phyloP scores from a whole-genome alignment of 2,888 invertebrate genomes.

The Cryptocephalus moraei region DNA sequence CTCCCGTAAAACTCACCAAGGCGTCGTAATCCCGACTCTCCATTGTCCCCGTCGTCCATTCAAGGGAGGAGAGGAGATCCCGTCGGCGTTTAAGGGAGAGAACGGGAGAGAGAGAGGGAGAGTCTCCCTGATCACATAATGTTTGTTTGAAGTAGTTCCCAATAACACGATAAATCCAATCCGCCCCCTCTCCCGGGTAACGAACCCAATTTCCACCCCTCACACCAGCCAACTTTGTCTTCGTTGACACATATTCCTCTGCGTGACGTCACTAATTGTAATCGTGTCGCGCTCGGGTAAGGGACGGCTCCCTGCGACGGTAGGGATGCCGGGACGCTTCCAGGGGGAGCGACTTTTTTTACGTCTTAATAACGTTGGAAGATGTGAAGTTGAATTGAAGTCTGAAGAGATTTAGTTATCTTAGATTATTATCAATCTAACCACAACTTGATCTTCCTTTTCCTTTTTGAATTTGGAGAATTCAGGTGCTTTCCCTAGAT shows the following conservation, averaged over 20 bases:
- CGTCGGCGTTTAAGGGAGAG: too few species aligned
- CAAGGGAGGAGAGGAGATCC: too few species aligned
- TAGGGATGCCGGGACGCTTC: neutral
- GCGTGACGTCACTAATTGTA: slow-evolving; percentile 25
- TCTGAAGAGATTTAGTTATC: too few species aligned
- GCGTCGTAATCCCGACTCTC: too few species aligned
- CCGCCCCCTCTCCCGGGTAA: slow-evolving; percentile 18
- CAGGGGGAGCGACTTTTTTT: neutral
- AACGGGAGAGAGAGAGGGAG: neutral
- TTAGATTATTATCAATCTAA: too few species aligned
- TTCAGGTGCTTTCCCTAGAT: too few species aligned
- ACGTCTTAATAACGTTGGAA: too few species aligned
- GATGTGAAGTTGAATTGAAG: too few species aligned
- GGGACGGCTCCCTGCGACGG: neutral
- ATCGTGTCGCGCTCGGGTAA: slow-evolving; percentile 10
- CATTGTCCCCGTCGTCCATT: too few species aligned
- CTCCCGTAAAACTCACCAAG: too few species aligned
- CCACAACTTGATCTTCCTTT: too few species aligned
- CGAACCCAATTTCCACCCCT: slow-evolving; percentile 28
- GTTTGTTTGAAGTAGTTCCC: slow-evolving; percentile 20
- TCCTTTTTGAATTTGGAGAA: too few species aligned
- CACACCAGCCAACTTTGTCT: slow-evolving; percentile 15
- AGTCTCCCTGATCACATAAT: slow-evolving; percentile 1
- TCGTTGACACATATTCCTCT: slow-evolving; percentile 26
- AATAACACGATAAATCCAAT: slow-evolving; percentile 22